Percentiles rank a stretch among this genome's conserved stretches.
These are phyloP conservation scores for Hydropsyche tenuis DNA, from an alignment of 1,140 invertebrate genomes.

Conservation along the genomic window DNA sequence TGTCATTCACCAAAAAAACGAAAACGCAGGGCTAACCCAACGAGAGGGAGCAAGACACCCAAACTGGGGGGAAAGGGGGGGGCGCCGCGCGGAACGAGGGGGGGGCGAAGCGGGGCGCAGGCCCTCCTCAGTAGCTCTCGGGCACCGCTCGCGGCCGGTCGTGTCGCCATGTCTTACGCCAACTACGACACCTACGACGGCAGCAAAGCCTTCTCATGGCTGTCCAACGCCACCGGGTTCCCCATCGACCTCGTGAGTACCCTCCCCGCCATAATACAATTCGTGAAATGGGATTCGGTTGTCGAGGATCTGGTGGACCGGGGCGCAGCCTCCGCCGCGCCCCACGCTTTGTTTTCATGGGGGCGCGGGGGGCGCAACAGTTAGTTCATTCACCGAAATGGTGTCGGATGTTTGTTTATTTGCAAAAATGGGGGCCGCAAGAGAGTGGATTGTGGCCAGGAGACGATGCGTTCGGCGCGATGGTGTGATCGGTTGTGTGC, in stretches of 20 bases:
- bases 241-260: slow-evolving; percentile 69
- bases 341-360: too few relatives aligned
- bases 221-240: slow-evolving; percentile 65
- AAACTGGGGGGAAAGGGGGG: not conserved
- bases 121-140: not conserved
- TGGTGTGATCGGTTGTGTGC: too few relatives aligned
- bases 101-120: not conserved
- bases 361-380: not conserved
- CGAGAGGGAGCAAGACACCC: not conserved
- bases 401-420: slow-evolving; percentile 11
- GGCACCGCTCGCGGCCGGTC: not conserved
- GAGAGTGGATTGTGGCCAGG: not conserved
- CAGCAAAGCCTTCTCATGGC: slow-evolving; percentile 64
- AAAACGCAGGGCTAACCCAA: not conserved
- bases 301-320: too few relatives aligned
- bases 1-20: not conserved
- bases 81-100: not conserved
- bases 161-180: slow-evolving; percentile 46
- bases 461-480: not conserved
- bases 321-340: too few relatives aligned
- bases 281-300: too few relatives aligned
- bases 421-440: not conserved
- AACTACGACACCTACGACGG: slow-evolving; percentile 63
- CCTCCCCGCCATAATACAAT: not conserved
- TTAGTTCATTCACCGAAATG: slow-evolving; percentile 17